Conservation (phyloP, 1,140 invertebrate genomes). For the Dreissena polymorpha region DNA sequence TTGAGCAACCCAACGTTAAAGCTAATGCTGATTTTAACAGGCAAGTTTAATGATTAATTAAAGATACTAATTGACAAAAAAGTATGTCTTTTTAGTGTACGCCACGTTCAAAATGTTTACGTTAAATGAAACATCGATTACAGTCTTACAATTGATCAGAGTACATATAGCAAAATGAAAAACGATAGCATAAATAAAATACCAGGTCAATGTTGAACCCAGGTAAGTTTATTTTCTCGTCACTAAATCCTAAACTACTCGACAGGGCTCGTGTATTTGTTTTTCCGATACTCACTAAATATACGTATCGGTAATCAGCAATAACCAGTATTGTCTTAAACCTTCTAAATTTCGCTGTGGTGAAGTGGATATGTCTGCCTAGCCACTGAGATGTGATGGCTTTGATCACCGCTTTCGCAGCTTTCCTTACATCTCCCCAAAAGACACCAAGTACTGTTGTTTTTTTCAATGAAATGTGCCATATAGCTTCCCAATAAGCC, state of each 20-base stretch:
- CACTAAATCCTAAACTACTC: no score
- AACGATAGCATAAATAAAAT: neutral
- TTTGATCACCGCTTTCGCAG: no score
- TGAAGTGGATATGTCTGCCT: no score
- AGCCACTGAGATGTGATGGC: no score
- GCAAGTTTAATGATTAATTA: neutral
- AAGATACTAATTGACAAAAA: neutral
- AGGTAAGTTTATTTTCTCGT: no score
- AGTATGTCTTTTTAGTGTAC: neutral
- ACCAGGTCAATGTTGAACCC: neutral
- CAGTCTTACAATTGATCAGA: neutral
- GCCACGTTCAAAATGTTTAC: neutral
- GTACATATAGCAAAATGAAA: neutral
- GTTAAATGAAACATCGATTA: neutral
- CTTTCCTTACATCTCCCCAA: neutral
- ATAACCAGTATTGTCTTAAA: no score
- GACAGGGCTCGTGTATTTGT: no score
- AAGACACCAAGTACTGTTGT: neutral
- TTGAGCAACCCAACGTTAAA: no score
- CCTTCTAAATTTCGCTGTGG: no score
- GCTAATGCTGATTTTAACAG: no score
- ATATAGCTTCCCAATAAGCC: neutral
- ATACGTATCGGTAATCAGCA: no score
- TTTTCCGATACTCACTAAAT: no score
- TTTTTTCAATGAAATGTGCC: neutral